Percentiles rank a stretch among this genome's conserved stretches.
Evolutionary conservation across 2,113 vertebrate genomes (phyloP).

Genomic region (Delphinapterus leucas): DNA sequence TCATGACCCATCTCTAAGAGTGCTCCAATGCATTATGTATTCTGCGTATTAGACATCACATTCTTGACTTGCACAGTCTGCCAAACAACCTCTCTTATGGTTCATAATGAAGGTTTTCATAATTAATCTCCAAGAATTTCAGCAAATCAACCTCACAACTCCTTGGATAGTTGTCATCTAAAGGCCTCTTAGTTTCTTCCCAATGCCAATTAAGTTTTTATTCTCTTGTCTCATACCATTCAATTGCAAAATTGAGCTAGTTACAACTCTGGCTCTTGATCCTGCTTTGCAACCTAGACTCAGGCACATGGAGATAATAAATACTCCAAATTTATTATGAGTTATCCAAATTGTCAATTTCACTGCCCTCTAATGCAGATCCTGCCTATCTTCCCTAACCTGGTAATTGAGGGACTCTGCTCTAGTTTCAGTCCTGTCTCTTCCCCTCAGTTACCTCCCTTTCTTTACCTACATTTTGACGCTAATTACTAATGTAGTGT

Average conservation of each 20-base stretch:
- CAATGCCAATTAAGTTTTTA: background rate
- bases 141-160: background rate
- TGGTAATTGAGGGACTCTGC: background rate
- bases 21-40: constrained; percentile 11
- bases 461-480: background rate
- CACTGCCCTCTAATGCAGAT: background rate
- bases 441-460: background rate
- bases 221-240: background rate
- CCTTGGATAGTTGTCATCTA: background rate
- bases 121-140: constrained; percentile 46
- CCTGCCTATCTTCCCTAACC: background rate
- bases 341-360: background rate
- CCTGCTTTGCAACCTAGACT: background rate
- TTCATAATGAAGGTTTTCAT: constrained; percentile 10
- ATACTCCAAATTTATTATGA: background rate
- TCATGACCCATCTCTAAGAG: background rate
- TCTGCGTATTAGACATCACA: background rate
- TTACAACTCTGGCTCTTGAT: constrained; percentile 14
- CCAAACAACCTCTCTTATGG: background rate
- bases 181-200: background rate
- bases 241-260: constrained; percentile 5
- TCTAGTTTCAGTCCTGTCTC: background rate
- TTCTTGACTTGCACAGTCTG: constrained; percentile 21
- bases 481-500: background rate
- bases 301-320: constrained; percentile 4